Percentiles rank a stretch among this genome's conserved stretches.
Evolutionary conservation across 2,797 vertebrate species (phyloP).

Genomic region (Eptatretus atami): DNA sequence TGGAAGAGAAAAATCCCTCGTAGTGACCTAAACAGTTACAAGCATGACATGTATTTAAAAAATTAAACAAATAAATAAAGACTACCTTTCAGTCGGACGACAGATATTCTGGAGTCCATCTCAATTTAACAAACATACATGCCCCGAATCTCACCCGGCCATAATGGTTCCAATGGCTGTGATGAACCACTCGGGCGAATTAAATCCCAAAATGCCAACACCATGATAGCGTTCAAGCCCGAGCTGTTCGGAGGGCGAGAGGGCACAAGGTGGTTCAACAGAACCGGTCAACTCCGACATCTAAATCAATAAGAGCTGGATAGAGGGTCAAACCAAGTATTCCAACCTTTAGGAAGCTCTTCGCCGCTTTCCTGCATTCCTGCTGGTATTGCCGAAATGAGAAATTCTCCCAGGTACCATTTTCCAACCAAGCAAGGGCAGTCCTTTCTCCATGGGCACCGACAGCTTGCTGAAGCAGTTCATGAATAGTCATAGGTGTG

Average conservation of each 20-base stretch:
- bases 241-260: not conserved
- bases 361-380: conserved; percentile 22
- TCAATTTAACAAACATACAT: too few relatives aligned
- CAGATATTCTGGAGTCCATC: too few relatives aligned
- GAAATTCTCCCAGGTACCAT: conserved; percentile 16
- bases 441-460: conserved; percentile 10
- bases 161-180: conserved; percentile 7
- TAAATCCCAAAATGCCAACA: conserved; percentile 8
- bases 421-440: conserved; percentile 16
- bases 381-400: conserved; percentile 22
- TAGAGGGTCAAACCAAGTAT: not conserved
- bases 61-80: too few relatives aligned
- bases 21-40: not conserved
- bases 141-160: conserved; percentile 3
- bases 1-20: conserved; percentile 10
- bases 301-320: too few relatives aligned
- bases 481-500: conserved; percentile 20
- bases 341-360: conserved; percentile 29
- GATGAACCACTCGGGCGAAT: conserved; percentile 7
- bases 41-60: too few relatives aligned
- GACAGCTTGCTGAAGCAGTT: conserved; percentile 21
- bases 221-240: conserved; percentile 7
- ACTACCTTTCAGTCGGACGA: too few relatives aligned
- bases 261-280: not conserved
- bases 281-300: too few relatives aligned